Percentiles rank a stretch among this genome's conserved stretches.
phyloP scores from a whole-genome alignment of 2,797 vertebrate species.

The Antennarius maculatus region DNA sequence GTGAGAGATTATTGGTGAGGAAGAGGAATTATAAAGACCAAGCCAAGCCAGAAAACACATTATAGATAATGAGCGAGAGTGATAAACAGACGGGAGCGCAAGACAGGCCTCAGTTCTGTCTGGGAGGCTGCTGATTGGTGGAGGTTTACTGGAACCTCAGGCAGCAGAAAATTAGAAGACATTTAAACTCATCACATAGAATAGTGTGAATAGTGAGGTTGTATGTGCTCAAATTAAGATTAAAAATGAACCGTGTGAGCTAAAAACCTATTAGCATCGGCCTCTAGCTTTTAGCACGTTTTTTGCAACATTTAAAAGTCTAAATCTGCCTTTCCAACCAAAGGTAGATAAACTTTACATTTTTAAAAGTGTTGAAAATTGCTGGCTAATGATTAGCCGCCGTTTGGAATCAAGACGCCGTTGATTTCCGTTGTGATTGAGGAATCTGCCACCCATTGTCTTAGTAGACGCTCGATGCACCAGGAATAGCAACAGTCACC shows the following conservation, averaged over 20 bases:
- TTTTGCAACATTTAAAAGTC: background rate
- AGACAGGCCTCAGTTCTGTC: conserved; percentile 23
- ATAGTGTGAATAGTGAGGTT: background rate
- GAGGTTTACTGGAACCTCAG: conserved; percentile 16
- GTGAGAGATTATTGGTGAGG: conserved; percentile 33
- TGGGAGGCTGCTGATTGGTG: conserved; percentile 40
- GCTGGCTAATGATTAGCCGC: background rate
- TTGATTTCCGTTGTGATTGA: background rate
- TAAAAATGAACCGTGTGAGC: too few relatives aligned
- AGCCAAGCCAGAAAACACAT: conserved; percentile 29
- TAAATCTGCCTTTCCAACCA: background rate
- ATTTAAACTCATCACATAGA: conserved; percentile 5
- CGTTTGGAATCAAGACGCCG: background rate
- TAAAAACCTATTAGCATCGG: background rate
- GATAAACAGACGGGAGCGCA: conserved; percentile 10
- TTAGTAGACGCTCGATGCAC: background rate
- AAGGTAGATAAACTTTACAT: background rate
- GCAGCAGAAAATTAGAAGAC: conserved; percentile 9
- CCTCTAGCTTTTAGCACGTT: background rate
- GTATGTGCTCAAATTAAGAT: too few relatives aligned
- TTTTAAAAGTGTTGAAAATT: background rate
- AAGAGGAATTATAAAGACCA: conserved; percentile 27
- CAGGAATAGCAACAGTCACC: background rate
- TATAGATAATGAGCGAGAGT: conserved; percentile 36
- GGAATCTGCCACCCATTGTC: background rate